Conservation (phyloP, 2,113 vertebrate genomes). For the Amia ocellicauda region DNA sequence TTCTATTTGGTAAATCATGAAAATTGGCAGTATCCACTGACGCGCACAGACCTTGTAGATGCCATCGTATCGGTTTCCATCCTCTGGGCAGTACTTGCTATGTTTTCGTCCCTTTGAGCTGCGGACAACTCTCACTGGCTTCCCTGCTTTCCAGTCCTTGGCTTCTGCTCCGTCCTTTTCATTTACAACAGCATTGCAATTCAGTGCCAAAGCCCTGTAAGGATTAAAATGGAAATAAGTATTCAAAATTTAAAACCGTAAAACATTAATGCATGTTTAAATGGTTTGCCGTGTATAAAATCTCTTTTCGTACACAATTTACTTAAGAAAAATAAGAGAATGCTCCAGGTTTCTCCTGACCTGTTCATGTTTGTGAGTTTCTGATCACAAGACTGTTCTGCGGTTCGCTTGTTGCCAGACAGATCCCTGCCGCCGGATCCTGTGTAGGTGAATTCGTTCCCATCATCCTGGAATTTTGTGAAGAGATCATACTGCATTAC, state of each 20-base stretch:
- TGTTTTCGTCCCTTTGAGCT: slow-evolving; percentile 88
- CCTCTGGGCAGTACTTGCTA: slow-evolving; percentile 85
- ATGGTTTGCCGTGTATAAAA: too few species aligned
- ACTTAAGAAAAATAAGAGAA: too few species aligned
- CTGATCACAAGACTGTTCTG: slow-evolving; percentile 94
- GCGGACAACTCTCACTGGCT: slow-evolving; percentile 87
- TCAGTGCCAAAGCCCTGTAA: slow-evolving; percentile 88
- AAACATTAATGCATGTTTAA: too few species aligned
- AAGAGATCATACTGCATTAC: neutral
- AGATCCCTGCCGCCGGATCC: slow-evolving; percentile 93
- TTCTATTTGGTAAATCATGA: too few species aligned
- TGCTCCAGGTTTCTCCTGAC: slow-evolving; percentile 50
- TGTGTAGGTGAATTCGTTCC: slow-evolving; percentile 94
- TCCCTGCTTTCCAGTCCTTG: slow-evolving; percentile 90
- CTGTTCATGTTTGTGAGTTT: slow-evolving; percentile 98
- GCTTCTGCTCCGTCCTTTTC: slow-evolving; percentile 82
- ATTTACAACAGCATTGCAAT: slow-evolving; percentile 85
- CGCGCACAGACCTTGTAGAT: slow-evolving; percentile 82
- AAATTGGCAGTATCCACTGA: too few species aligned
- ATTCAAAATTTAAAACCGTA: too few species aligned
- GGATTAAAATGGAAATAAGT: too few species aligned
- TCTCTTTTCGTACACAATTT: too few species aligned
- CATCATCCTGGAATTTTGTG: slow-evolving; percentile 75
- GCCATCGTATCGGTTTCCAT: slow-evolving; percentile 93
- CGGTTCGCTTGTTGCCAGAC: slow-evolving; percentile 94